Conservation (phyloP, 2,113 vertebrate genomes). For the Labeo rohita region DNA sequence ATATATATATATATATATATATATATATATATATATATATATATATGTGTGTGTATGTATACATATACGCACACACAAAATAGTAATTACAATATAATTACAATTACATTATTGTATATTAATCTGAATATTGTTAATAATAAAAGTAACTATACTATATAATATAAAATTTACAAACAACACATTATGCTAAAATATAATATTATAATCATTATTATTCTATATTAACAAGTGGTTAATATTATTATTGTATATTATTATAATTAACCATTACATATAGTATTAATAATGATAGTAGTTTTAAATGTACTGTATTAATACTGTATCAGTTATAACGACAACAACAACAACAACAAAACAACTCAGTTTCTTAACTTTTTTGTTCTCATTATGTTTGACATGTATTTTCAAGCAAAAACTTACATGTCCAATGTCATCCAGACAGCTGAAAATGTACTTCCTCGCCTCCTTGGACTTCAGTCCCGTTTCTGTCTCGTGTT, state of each 20-base stretch:
- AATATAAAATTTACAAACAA: too few species aligned
- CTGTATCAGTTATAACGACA: not conserved
- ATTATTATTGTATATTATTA: not conserved
- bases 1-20: too few species aligned
- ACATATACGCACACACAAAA: too few species aligned
- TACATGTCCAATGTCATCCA: constrained; percentile 95
- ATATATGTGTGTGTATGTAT: too few species aligned
- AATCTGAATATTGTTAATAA: too few species aligned
- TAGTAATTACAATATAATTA: too few species aligned
- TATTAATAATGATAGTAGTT: not conserved
- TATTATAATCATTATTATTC: too few species aligned
- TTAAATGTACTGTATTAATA: not conserved
- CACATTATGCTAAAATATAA: too few species aligned
- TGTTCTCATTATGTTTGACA: not conserved
- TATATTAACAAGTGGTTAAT: too few species aligned
- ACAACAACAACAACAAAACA: not conserved
- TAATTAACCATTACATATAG: not conserved
- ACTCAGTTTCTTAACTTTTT: not conserved
- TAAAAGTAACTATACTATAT: too few species aligned
- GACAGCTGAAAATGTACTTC: constrained; percentile 97
- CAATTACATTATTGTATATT: too few species aligned
- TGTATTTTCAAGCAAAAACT: constrained; percentile 53
- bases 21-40: too few species aligned
- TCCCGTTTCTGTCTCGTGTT: constrained; percentile 94
- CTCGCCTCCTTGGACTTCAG: constrained; percentile 99